phyloP scores from a whole-genome alignment of 2,797 vertebrate species.

The Luscinia megarhynchos region DNA sequence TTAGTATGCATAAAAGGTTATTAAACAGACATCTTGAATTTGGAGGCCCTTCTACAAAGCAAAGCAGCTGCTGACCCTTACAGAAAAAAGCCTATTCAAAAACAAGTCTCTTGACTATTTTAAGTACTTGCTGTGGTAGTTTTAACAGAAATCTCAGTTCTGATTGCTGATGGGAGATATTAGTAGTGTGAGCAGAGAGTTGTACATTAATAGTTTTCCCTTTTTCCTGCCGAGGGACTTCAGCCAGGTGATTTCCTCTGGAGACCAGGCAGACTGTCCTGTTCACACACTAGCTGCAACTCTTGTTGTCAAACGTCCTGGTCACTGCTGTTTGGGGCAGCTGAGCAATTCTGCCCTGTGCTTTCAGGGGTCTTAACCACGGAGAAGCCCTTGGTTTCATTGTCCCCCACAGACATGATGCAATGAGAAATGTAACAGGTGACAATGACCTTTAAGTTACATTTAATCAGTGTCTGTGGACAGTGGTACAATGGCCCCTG shows the following conservation, averaged over 20 bases:
- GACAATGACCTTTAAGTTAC: not conserved
- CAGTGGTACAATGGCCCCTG: not conserved
- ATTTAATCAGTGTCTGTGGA: not conserved
- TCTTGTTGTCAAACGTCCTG: rapidly evolving
- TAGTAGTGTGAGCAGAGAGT: not conserved
- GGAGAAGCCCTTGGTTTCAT: not conserved
- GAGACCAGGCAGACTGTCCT: not conserved
- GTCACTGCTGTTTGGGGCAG: not conserved
- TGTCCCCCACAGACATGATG: not conserved
- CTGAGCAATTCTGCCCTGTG: not conserved
- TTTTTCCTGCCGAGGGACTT: not conserved
- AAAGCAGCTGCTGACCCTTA: not conserved
- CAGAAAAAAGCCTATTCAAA: not conserved
- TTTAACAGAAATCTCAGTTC: not conserved
- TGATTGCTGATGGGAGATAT: not conserved
- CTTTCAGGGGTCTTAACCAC: not conserved
- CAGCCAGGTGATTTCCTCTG: not conserved
- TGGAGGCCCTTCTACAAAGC: not conserved
- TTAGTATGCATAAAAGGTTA: not conserved
- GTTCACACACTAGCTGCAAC: not conserved
- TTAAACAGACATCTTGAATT: not conserved
- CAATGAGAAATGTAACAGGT: not conserved
- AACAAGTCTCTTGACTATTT: not conserved
- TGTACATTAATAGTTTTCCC: not conserved
- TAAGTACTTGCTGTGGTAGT: not conserved